Evolutionary conservation across 2,888 invertebrate species (phyloP), one percentile per base, ranked within the genome.

Genomic region (Clanis bilineata): DNA sequence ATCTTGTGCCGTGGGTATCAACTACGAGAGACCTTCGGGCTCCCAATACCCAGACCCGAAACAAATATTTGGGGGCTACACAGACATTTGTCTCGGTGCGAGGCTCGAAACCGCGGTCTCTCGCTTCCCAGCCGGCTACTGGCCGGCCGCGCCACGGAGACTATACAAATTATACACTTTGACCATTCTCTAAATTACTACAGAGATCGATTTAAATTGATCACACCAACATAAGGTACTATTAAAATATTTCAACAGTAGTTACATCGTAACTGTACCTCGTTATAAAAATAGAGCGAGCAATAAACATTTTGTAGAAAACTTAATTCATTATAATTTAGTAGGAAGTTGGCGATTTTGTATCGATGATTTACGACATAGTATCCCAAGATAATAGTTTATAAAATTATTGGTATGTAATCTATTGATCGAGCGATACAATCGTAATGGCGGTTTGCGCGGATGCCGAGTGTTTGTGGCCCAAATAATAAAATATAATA

Each of bases 331-430:
- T 32, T n/a, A 9, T 51, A 32, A 51, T 51, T 51, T 32, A 10
- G 32, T 28, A 28, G 51, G 51, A 51, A 51, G 51, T 51, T 18
- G 51, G 32, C 51, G 32, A 51, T 51, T 51, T 47, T 25, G n/a
- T 51, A 51, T n/a, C 25, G n/a, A 45, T 32, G 32, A 51, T 51
- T 51, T 51, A 51, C 28, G 32, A 21, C 4, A 18, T 32, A 9
- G 51, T 28, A 10, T 28, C 9, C 51, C 44, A 10, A 10, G 18
- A 28, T 51, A 51, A 51, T 51, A 18, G 32, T 32, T 32, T 51
- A 21, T 51, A 51, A 18, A 32, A 51, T 51, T 32, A 51, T 51
- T 51, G 23, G 22, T 12, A 4, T 41, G 12, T 41, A 18, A 41
- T 51, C 28, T 51, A 18, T 51, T 28, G 51, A 51, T 51, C 51